A percentile compares a stretch with the other conserved stretches of the same genome.
These are phyloP conservation scores for Galago senegalensis DNA, from an alignment of 2,797 vertebrate genomes.

Conservation along the genomic window DNA sequence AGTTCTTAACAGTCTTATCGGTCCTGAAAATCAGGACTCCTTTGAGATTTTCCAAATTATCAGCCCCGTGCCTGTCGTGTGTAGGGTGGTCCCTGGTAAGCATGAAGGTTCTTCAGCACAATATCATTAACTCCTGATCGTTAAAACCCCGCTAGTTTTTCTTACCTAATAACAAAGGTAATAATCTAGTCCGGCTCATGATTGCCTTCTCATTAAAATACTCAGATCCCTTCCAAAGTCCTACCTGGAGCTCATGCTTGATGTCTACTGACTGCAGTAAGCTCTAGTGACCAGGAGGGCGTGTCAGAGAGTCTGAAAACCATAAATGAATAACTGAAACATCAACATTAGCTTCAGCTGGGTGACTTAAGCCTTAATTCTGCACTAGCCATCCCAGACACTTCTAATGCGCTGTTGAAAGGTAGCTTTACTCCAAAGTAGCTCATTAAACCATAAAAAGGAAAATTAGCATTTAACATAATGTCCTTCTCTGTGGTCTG, in stretches of 20 bases:
- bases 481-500: neutral
- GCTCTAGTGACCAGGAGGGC: neutral
- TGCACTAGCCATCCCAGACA: neutral
- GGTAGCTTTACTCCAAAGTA: conserved; percentile 67
- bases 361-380: neutral
- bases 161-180: conserved; percentile 15
- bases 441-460: conserved; percentile 71
- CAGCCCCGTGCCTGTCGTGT: neutral
- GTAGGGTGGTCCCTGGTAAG: neutral
- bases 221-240: neutral
- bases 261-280: neutral
- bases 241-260: fast-evolving
- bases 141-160: neutral
- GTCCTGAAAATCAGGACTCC: neutral
- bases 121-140: conserved; percentile 32
- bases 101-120: conserved; percentile 57
- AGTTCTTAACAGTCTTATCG: neutral
- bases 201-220: neutral
- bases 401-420: conserved; percentile 47
- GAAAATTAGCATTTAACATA: conserved; percentile 49
- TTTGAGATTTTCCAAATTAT: neutral
- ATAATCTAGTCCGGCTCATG: fast-evolving
- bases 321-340: conserved; percentile 12
- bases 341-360: neutral
- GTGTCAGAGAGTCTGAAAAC: neutral